Base-by-base conservation (phyloP, 2,888 invertebrate species). In the Elysia crispata region DNA sequence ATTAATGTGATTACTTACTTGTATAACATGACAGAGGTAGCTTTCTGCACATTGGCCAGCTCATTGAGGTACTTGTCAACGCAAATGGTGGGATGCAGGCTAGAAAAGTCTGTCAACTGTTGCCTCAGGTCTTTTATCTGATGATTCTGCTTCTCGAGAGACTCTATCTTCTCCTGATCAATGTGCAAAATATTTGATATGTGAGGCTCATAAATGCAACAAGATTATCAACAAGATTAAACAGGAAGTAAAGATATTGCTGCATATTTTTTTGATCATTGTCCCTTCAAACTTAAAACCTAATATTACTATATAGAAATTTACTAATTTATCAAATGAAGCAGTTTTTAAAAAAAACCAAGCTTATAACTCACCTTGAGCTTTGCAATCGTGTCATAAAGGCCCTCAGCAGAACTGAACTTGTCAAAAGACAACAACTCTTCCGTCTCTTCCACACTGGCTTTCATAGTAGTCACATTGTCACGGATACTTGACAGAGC, bases 401-500 rank as follows among this genome's bases (percentile, higher is more conserved):
- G 79, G 11, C 87, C 85, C 20, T 83, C 83, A 20, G 84, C 76
- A 49, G 83, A 82, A 31, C 82, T 84, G 77, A 86, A 87, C 66
- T 81, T 82, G 23, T 84, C 83, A 23, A 77, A 69, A 11, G 74
- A 54, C 41, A 84, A 54, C 31, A 81, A 81, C 25, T 79, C 72
- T 20, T 81, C 74, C 15, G 82, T 78, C 41, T 82, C 82, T 41
- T 80, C 25, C 60, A 83, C 76, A 25, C 33, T 66, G 49, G 31
- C 64, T 73, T 84, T 81, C 69, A 87, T 81, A 1, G 83, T 76
- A 11, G 75, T 77, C 73, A 88, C 70, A 31, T 80, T 78, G 15
- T 83, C 81, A 62, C 81, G 85, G 81, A 89, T 83, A 23, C 77
- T 81, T 8, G 85, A 82, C 80, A 91, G 85, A 70, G 86, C 84